Base-by-base conservation (phyloP, 1,140 invertebrate species). In the Magallana ariakensis region DNA sequence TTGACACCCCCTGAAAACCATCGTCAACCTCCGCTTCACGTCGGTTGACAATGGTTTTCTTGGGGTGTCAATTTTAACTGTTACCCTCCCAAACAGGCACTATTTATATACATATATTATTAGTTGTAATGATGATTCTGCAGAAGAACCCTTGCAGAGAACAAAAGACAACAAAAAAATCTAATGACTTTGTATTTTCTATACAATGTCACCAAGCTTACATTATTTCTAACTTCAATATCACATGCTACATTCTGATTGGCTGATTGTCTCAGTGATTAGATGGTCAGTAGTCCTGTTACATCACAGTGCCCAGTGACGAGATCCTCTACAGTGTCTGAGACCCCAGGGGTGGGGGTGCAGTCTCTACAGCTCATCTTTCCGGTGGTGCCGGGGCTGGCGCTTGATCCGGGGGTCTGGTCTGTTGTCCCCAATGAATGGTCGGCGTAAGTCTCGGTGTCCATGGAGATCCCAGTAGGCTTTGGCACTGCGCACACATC, bases 401-500 rank as follows among this genome's bases (percentile, higher is more conserved):
- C 80, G 53, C 55, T 53, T 82, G 19, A n/a, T 10, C 1, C 8
- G 53, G 7, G 55, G 53, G 55, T 55, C 16, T 16, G 46, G 80
- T 54, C 33, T 56, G 80, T 82, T 55, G 46, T 56, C 55, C 55
- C 80, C 80, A 22, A 82, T 16, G 55, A 54, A 82, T n/a, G 33
- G 33, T 56, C 80, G 53, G 15, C 55, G 53, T 82, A 56, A 56
- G 19, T 55, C 19, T 26, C 54, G n/a, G 53, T 82, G 80, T 8
- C 55, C 55, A 55, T 82, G 80, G 5, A 55, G 46, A 19, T 87
- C 84, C 83, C 83, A 87, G 57, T 87, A 85, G 26, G 70, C 70
- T n/a, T 85, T 85, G 53, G 89, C 90, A 85, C 84, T 90, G 70
- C 88, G 90, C 1, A 86, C 91, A 89, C 92, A 92, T 19, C 92